Evolutionary conservation across 2,888 invertebrate genomes (phyloP), one percentile per base, ranked within the genome.

Genomic region (Nycteola revayana): DNA sequence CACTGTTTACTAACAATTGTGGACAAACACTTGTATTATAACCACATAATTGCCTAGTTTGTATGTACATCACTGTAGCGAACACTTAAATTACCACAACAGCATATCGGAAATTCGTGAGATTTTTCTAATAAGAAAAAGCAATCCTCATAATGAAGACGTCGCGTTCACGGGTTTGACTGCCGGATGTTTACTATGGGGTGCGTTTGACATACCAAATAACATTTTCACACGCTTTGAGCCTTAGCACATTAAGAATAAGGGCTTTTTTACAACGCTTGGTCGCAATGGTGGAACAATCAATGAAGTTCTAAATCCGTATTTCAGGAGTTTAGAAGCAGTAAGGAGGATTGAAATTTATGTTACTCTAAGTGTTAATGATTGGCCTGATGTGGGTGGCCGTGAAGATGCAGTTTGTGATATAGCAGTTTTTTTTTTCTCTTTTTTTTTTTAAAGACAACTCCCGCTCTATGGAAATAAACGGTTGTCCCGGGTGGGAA

Each of bases 111-210:
- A 52, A 49, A 55, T 36, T 27, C 52, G 34, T 36, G 31, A 25
- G 35, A 42, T 50, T 60, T 59, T 62, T 62, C 62, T 43, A 39
- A 75, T 75, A 73, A 71, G 76, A 64, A 76, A 78, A 75, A 50
- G 64, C 75, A 75, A 71, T 82, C 53, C 49, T 48, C 59, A 35
- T 50, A 67, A 76, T 71, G 62, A 66, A 73, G 61, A 64, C 59
- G 45, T 55, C 46, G 43, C 43, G 41, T 43, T 47, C 46, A 42
- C 42, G 36, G 32, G 44, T 62, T 64, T 63, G 63, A 71, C 63
- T 60, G 59, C 72, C 80, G 82, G 81, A 81, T 79, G 80, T 79
- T 71, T 71, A 63, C 43, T 32, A 30, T 47, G 40, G 51, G 52
- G 54, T 55, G 49, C 30, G 50, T 37, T 39, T 28, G 32, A 39